Conservation (phyloP, 2,113 vertebrate genomes). For the Onychorhynchus coronatus region DNA sequence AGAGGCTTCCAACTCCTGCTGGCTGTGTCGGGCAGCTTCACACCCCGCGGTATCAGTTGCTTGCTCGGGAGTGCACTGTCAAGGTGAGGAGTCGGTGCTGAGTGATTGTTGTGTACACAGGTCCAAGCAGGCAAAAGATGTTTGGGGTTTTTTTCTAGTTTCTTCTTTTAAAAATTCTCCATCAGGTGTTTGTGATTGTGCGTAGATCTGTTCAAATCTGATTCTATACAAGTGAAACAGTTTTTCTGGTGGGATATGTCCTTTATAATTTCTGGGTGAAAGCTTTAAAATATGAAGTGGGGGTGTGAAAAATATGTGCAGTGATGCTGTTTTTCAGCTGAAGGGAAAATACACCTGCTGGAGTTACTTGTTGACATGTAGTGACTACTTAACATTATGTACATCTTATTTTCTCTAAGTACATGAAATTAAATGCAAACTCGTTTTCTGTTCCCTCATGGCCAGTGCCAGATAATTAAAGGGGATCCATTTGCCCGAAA, state of each 20-base stretch:
- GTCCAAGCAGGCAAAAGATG: background rate
- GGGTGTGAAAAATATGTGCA: background rate
- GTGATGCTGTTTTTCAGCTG: background rate
- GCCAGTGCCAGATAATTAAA: background rate
- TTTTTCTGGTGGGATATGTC: background rate
- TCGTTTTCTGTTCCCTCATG: background rate
- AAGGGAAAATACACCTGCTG: background rate
- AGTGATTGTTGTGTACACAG: background rate
- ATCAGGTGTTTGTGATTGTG: background rate
- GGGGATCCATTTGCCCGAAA: background rate
- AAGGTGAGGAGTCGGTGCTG: background rate
- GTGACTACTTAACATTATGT: background rate
- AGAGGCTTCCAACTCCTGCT: background rate
- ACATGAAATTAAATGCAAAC: background rate
- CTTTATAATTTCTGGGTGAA: background rate
- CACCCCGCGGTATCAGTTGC: fast-evolving
- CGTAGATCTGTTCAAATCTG: background rate
- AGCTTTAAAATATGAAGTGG: background rate
- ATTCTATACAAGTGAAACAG: background rate
- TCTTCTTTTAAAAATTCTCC: background rate
- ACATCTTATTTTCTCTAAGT: background rate
- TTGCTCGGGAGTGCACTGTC: fast-evolving
- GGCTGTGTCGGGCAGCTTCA: background rate
- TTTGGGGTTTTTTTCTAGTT: background rate
- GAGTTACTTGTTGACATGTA: background rate